Base-by-base conservation (phyloP, 2,888 invertebrate genomes). In the Drosophila affinis region DNA sequence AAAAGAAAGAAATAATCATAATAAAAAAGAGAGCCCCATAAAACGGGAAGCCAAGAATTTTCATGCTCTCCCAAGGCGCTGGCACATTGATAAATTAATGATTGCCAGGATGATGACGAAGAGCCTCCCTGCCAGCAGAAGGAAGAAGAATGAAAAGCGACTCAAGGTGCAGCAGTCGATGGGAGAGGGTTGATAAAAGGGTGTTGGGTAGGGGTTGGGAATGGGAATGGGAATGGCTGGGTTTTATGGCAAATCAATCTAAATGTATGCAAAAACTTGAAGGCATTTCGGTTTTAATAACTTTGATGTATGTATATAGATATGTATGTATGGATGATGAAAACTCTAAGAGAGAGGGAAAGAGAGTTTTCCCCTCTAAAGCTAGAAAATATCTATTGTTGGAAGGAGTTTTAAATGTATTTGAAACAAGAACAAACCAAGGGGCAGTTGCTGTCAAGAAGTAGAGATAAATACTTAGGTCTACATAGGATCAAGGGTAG, bases 41-140 rank as follows among this genome's bases (percentile, higher is more conserved):
- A 84, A 83, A 84, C 39, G 39, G 39, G 75, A 81, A 71, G 71
- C 76, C 87, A 65, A 75, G 81, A 88, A 87, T 81, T 81, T 84
- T 87, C 87, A 88, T 85, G 79, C 70, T 67, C 75, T 79, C 88
- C 83, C 83, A 79, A 75, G 78, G 83, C 74, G 82, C 86, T 72
- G 72, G 77, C 75, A 81, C 79, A 87, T 85, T 89, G 85, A 85
- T 85, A 85, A 85, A 85, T 89, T 85, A 87, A 85, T 87, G 89
- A 86, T 86, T 87, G 86, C 85, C 79, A 78, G 75, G 58, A 72
- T 75, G 79, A 78, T 39, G 78, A 72, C 80, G 51, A 59, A 59
- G 65, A 59, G 49, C 49, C 32, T 46, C 24, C 24, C 24, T 51
- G 0, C 24, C 24, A 24, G 45, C 45, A 52, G 34, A 46, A 46